Percentiles rank a stretch among this genome's conserved stretches.
Conservation (phyloP, 2,113 vertebrate genomes). For the Astur gentilis region DNA sequence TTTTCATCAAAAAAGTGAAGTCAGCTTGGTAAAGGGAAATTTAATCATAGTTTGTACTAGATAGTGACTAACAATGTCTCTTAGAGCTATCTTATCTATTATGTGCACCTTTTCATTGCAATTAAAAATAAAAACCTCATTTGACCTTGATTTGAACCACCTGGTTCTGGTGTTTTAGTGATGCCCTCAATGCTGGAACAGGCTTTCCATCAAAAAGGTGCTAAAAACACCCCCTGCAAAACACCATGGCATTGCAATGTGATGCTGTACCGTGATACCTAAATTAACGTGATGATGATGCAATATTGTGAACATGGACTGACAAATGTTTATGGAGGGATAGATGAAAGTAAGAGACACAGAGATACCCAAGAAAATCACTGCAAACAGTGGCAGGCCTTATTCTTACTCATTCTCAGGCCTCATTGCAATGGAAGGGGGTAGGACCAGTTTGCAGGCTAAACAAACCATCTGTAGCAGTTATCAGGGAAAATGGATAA, state of each 20-base stretch:
- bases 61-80: background rate
- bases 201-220: background rate
- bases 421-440: background rate
- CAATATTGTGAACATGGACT: background rate
- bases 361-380: background rate
- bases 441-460: background rate
- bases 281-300: background rate
- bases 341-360: background rate
- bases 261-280: background rate
- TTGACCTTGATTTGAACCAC: background rate
- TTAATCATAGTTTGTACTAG: background rate
- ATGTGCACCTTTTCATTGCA: background rate
- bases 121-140: background rate
- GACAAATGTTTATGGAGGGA: background rate
- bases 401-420: background rate
- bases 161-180: background rate
- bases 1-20: background rate
- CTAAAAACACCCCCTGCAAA: background rate
- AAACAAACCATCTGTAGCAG: background rate
- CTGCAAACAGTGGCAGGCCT: background rate
- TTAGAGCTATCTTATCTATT: background rate
- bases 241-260: accelerated
- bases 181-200: background rate
- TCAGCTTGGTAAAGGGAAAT: background rate
- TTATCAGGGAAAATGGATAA: background rate